Evolutionary conservation across 2,888 invertebrate genomes (phyloP), one percentile per base, ranked within the genome.

Genomic region (Mimumesa dahlbomi): DNA sequence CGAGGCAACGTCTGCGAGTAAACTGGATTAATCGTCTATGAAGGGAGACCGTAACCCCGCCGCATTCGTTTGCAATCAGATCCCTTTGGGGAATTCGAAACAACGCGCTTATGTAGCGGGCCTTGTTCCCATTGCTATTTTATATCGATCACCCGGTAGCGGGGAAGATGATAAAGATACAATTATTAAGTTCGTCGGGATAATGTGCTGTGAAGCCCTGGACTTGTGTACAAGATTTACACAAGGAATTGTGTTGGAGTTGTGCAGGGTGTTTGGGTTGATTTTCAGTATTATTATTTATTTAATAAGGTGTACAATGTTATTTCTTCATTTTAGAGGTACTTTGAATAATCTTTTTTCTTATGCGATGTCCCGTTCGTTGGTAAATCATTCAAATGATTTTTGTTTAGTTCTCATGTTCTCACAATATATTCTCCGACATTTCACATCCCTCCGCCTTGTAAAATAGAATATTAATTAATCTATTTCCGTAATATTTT

Each of bases 1-100:
- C 73, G 68, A 75, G 74, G 73, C 80, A 77, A 69, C 84, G 87
- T 87, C 86, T 87, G 85, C 87, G 79, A 85, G 85, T 88, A 89
- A 89, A 88, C 88, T 87, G 89, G 89, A 89, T 89, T 89, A 89
- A 89, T 89, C 86, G 88, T 88, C 87, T 88, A 88, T 88, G 86
- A 87, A 88, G 87, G 86, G 87, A 81, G 82, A 79, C 77, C 72
- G 74, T 79, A 79, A 80, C 68, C 79, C 77, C 62, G 77, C 72
- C 79, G 71, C 75, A 84, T 84, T 84, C 80, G 82, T 84, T 83
- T 70, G 81, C 83, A 79, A 84, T 85, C 82, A 78, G 76, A 85
- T 82, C 83, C 85, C 85, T 80, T 75, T 75, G 76, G 77, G 83
- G 84, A 84, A 84, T 83, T 75, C 61, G 78, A 76, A 78, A 74